phyloP scores from a whole-genome alignment of 2,113 vertebrate genomes.

The Protomyctophum bolini region DNA sequence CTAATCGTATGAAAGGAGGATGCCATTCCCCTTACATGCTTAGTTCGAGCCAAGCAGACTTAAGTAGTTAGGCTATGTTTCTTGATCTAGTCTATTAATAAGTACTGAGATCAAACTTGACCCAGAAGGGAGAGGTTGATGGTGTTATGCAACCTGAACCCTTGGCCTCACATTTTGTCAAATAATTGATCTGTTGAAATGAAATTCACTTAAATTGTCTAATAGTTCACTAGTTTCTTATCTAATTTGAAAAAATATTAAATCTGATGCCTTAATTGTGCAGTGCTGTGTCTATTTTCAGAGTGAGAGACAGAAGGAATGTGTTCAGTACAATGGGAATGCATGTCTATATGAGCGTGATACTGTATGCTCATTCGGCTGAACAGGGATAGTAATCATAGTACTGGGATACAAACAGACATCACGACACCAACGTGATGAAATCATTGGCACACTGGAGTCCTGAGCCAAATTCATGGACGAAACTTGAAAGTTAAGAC shows the following conservation, averaged over 20 bases:
- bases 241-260: slow-evolving; percentile 31
- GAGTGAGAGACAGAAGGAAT: slow-evolving; percentile 64
- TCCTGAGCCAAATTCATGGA: slow-evolving; percentile 12
- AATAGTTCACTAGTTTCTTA: slow-evolving; percentile 21
- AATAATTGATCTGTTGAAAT: slow-evolving; percentile 38
- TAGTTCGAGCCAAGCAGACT: background rate
- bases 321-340: slow-evolving; percentile 57
- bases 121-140: slow-evolving; percentile 42
- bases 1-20: background rate
- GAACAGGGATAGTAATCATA: slow-evolving; percentile 4
- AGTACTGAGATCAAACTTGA: slow-evolving; percentile 52
- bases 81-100: slow-evolving; percentile 66
- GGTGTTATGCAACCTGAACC: slow-evolving; percentile 55
- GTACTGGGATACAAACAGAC: slow-evolving; percentile 30
- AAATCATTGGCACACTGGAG: slow-evolving; percentile 21
- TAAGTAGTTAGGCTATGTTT: background rate
- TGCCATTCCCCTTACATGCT: background rate
- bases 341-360: slow-evolving; percentile 38
- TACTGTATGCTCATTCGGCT: slow-evolving; percentile 38
- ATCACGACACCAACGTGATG: background rate
- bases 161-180: slow-evolving; percentile 45
- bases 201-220: slow-evolving; percentile 1
- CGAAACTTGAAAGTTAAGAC: slow-evolving; percentile 25
- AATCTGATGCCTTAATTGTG: slow-evolving; percentile 53
- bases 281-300: slow-evolving; percentile 31